Base-by-base conservation (phyloP, 2,113 vertebrate genomes). In the Empidonax alnorum region DNA sequence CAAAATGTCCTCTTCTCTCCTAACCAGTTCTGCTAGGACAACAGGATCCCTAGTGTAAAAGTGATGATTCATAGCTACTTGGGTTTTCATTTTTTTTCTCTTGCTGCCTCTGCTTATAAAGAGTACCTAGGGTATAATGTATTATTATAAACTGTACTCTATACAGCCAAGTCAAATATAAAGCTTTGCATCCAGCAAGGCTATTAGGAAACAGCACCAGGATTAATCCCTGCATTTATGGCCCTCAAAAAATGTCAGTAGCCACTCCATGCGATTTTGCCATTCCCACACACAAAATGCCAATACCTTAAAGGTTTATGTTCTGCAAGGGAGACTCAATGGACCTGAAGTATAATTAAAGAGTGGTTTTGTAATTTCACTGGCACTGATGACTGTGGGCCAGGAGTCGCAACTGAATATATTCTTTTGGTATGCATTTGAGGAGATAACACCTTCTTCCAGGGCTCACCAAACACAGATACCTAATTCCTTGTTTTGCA, bases 211-310 rank as follows among this genome's bases (percentile, higher is more conserved):
- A 93, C 84, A 84, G 65, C 69, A 92, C 31, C 39, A 5, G n/a
- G 67, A 90, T 92, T 93, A 94, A 95, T 71, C 63, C 82, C 53
- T 67, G 76, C 89, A 96, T 94, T 84, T 71, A 87, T 58, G 3
- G 27, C 22, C 73, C 84, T 87, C 73, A 71, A 90, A 87, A 95
- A 84, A 79, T 6, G 75, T 75, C 52, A 78, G 42, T 85, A 67
- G 90, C 93, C 65, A 30, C 53, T 74, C 31, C 7, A 27, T 9
- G 15, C 71, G 41, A 24, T 93, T 78, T 89, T 0, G 0, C 42
- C 59, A 76, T 90, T 86, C 47, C 66, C 73, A 76, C 37, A 21
- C 33, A 31, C 50, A 65, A 73, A 85, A 84, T 27, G 68, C 33
- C 85, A 66, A 21, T 30, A 69, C 63, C 90, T 69, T 79, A 6